Conservation (phyloP, 1,140 invertebrate genomes). For the Eulimnadia texana region DNA sequence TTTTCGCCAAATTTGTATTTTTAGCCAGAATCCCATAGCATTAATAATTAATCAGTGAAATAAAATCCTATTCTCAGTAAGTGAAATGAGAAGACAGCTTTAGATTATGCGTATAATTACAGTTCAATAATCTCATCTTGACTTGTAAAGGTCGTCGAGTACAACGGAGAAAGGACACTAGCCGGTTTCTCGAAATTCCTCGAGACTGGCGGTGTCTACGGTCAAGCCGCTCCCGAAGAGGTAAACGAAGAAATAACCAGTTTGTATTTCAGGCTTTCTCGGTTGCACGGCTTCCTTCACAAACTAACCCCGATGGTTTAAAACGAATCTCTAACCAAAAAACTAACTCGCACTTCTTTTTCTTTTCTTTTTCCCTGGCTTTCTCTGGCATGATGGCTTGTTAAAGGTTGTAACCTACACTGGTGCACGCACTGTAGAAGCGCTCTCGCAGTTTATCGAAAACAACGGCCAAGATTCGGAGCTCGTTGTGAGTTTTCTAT, state of each 20-base stretch:
- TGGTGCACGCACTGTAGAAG: conserved; percentile 44
- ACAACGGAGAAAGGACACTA: conserved; percentile 86
- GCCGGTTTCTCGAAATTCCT: conserved; percentile 87
- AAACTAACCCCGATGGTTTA: neutral
- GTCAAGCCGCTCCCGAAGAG: conserved; percentile 43
- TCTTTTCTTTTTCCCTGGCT: conserved; percentile 1
- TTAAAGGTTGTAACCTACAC: conserved; percentile 41
- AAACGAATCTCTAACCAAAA: neutral
- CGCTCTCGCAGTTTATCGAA: conserved; percentile 40
- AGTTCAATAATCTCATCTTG: neutral
- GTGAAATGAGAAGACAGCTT: no score
- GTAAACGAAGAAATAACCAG: conserved; percentile 29
- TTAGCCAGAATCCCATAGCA: no score
- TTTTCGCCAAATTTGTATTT: no score
- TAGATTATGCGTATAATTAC: no score
- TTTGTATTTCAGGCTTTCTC: conserved; percentile 8
- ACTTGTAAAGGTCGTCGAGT: conserved; percentile 58
- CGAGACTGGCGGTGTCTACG: conserved; percentile 51
- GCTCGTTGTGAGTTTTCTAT: conserved; percentile 7
- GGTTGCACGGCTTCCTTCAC: neutral
- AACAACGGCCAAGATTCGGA: conserved; percentile 19
- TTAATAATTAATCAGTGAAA: no score
- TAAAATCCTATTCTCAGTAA: no score
- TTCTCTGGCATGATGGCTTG: neutral
- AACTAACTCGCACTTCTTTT: conserved; percentile 3